phyloP scores from a whole-genome alignment of 2,888 invertebrate species.

The Drosophila mulleri region DNA sequence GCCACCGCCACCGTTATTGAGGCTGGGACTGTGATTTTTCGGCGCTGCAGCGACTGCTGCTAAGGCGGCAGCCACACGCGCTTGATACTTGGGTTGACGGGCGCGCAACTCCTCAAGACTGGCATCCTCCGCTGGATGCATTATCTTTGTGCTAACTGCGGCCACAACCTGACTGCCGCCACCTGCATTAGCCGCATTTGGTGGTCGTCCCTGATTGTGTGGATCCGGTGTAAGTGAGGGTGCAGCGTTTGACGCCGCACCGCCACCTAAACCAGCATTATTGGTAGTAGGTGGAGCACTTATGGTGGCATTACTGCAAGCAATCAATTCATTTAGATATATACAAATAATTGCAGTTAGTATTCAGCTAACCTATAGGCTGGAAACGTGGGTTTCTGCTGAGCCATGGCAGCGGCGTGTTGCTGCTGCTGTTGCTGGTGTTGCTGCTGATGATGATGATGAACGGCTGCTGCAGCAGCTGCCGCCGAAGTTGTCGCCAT shows the following conservation, averaged over 20 bases:
- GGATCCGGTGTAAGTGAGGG: conserved; percentile 63
- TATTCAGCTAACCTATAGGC: conserved; percentile 88
- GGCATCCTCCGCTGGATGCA: conserved; percentile 97
- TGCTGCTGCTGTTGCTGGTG: conserved; percentile 41
- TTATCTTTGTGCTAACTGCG: conserved; percentile 94
- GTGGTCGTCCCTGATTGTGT: conserved; percentile 68
- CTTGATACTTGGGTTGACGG: conserved; percentile 89
- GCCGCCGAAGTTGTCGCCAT: conserved; percentile 88
- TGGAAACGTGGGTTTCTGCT: conserved; percentile 91
- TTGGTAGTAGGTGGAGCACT: conserved; percentile 90
- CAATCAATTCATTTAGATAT: background rate
- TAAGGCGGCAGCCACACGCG: conserved; percentile 83
- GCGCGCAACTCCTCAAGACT: conserved; percentile 94
- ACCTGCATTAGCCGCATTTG: conserved; percentile 29
- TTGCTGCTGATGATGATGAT: conserved; percentile 45
- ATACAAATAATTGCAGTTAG: too few species aligned
- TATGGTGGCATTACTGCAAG: conserved; percentile 89
- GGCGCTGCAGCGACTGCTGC: conserved; percentile 49
- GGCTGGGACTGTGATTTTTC: conserved; percentile 60
- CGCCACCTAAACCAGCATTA: conserved; percentile 84
- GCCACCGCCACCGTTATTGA: conserved; percentile 30
- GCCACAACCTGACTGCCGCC: conserved; percentile 88
- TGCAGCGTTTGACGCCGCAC: conserved; percentile 84
- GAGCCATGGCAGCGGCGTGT: conserved; percentile 85
- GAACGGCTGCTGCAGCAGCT: conserved; percentile 76